Conservation (phyloP, 37 sponge, comb jelly and placozoan genomes). For the Sycon ciliatum region DNA sequence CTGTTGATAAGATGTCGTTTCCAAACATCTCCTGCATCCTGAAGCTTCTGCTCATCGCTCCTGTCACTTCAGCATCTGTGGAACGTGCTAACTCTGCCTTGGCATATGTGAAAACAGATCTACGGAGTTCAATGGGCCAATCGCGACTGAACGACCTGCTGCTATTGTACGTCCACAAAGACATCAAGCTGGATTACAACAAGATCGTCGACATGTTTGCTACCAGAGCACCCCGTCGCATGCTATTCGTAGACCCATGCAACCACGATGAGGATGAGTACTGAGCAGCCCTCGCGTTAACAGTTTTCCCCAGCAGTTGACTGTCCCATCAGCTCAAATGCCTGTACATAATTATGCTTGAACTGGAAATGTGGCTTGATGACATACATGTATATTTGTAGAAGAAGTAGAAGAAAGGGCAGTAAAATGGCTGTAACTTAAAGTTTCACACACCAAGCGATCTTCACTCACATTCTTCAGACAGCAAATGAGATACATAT, state of each 20-base stretch:
- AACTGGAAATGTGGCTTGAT: no score
- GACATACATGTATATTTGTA: no score
- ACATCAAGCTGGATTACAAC: neutral
- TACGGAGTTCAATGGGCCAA: neutral
- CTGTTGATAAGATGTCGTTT: neutral
- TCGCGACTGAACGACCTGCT: neutral
- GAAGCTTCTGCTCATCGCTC: neutral
- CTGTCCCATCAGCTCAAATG: no score
- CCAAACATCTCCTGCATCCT: neutral
- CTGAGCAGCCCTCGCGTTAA: no score
- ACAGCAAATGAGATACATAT: no score
- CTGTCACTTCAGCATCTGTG: neutral
- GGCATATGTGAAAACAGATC: neutral
- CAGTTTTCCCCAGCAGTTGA: no score
- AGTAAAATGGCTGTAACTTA: no score
- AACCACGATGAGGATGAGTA: neutral
- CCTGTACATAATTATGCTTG: no score
- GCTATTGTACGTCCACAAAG: neutral
- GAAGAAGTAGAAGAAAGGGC: no score
- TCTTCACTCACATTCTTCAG: no score
- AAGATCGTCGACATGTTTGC: neutral
- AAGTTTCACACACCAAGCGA: no score
- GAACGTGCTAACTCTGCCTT: neutral
- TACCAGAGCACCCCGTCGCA: neutral
- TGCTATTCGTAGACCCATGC: neutral